Evolutionary conservation across 2,888 invertebrate species (phyloP).

Genomic region (Athalia cordata): DNA sequence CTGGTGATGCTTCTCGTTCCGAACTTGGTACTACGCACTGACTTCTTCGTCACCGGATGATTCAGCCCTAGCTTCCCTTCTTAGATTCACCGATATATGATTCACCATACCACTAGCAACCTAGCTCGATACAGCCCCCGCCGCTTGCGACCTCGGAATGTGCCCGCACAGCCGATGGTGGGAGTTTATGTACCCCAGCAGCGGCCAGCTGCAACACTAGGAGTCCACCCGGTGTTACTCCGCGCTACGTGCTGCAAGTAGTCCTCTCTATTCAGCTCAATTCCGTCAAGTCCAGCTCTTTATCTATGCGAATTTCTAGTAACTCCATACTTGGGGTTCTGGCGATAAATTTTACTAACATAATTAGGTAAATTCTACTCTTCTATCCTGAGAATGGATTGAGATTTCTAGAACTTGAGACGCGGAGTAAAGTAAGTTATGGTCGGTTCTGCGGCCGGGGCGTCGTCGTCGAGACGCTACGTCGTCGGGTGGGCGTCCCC

Average conservation of each 20-base stretch:
- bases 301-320: background rate
- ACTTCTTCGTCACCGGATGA: background rate
- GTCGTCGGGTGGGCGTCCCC: slow-evolving; percentile 48
- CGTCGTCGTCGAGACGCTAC: slow-evolving; percentile 49
- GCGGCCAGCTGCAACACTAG: background rate
- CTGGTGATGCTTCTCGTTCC: slow-evolving; percentile 60
- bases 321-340: background rate
- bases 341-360: background rate
- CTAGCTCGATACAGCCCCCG: slow-evolving; percentile 60
- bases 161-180: slow-evolving; percentile 48
- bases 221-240: slow-evolving; percentile 53
- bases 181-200: slow-evolving; percentile 60
- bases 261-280: slow-evolving; percentile 50
- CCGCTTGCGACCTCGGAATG: slow-evolving; percentile 57
- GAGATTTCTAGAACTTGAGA: slow-evolving; percentile 32
- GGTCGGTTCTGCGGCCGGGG: slow-evolving; percentile 42
- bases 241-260: slow-evolving; percentile 61
- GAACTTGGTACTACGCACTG: slow-evolving; percentile 39
- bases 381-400: no score
- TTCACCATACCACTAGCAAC: slow-evolving; percentile 46
- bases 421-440: slow-evolving; percentile 45
- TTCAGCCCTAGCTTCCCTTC: background rate
- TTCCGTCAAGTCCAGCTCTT: background rate
- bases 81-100: background rate
- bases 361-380: background rate